A percentile compares a stretch with the other conserved stretches of the same genome.
Conservation (phyloP, 2,797 vertebrate genomes). For the Danio tinwini region DNA sequence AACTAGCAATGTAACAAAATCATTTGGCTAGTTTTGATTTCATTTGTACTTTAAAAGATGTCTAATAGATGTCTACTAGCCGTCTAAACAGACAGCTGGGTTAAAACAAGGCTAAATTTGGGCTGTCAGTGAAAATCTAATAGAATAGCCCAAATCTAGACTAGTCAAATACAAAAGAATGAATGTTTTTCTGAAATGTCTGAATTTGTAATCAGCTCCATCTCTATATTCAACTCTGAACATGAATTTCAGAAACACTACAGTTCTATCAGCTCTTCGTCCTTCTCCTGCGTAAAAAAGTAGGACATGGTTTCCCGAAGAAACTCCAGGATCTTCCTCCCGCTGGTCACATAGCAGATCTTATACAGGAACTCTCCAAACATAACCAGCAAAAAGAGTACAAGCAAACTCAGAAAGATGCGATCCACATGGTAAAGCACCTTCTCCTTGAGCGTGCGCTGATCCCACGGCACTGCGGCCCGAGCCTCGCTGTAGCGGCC, state of each 20-base stretch:
- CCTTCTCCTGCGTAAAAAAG: conserved; percentile 69
- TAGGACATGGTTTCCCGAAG: conserved; percentile 56
- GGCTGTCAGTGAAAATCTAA: too few species aligned
- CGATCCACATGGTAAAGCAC: conserved; percentile 72
- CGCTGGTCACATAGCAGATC: conserved; percentile 73
- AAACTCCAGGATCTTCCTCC: conserved; percentile 64
- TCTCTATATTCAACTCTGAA: neutral
- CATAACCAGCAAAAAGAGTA: conserved; percentile 62
- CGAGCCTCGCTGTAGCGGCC: conserved; percentile 65
- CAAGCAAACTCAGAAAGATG: conserved; percentile 72
- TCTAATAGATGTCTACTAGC: too few species aligned
- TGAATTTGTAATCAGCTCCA: neutral
- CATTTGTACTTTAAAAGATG: too few species aligned
- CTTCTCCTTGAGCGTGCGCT: conserved; percentile 76
- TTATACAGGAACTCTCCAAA: conserved; percentile 72
- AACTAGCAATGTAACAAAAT: too few species aligned
- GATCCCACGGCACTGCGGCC: conserved; percentile 71
- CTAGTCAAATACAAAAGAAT: too few species aligned
- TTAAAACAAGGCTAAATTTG: too few species aligned
- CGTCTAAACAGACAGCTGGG: too few species aligned
- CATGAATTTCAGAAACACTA: conserved; percentile 52
- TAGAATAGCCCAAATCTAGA: too few species aligned
- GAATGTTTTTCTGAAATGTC: too few species aligned
- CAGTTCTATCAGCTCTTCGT: conserved; percentile 73
- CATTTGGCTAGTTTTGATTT: too few species aligned